A percentile compares a stretch with the other conserved stretches of the same genome.
These are phyloP conservation scores for Saturnia japonica DNA, from an alignment of 2,888 invertebrate species.

Conservation along the genomic window DNA sequence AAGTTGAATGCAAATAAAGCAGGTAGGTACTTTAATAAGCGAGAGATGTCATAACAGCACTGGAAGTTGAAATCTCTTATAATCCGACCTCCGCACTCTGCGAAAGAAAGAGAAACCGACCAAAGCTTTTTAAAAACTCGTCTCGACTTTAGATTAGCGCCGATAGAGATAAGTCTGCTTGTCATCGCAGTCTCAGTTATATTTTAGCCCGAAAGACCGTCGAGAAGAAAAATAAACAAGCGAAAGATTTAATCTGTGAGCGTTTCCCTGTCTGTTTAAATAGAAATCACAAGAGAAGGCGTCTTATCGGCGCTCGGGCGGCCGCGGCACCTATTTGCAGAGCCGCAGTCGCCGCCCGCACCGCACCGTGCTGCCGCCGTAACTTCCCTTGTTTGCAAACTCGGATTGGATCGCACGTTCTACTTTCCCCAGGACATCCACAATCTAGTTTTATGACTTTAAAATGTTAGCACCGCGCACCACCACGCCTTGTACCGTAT, in stretches of 20 bases:
- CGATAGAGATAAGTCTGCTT: constrained; percentile 67
- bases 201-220: constrained; percentile 60
- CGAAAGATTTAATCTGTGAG: constrained; percentile 74
- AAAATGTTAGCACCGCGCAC: constrained; percentile 60
- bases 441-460: constrained; percentile 79
- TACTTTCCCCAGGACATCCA: constrained; percentile 76
- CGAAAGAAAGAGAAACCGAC: constrained; percentile 48
- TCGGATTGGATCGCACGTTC: constrained; percentile 79
- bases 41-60: constrained; percentile 54
- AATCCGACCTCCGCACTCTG: constrained; percentile 62
- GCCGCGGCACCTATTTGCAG: constrained; percentile 69
- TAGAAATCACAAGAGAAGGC: constrained; percentile 74
- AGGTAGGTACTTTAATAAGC: constrained; percentile 69
- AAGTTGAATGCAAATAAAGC: constrained; percentile 73
- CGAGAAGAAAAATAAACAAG: constrained; percentile 71
- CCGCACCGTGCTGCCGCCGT: constrained; percentile 54
- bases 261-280: constrained; percentile 77
- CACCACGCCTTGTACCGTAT: constrained; percentile 28
- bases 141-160: constrained; percentile 65
- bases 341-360: constrained; percentile 57
- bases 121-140: constrained; percentile 64
- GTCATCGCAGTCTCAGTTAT: constrained; percentile 64
- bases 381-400: constrained; percentile 82
- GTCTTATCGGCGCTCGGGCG: constrained; percentile 73
- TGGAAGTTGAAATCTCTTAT: constrained; percentile 64